Conservation (phyloP, 2,888 invertebrate species). For the Erynnis tages region DNA sequence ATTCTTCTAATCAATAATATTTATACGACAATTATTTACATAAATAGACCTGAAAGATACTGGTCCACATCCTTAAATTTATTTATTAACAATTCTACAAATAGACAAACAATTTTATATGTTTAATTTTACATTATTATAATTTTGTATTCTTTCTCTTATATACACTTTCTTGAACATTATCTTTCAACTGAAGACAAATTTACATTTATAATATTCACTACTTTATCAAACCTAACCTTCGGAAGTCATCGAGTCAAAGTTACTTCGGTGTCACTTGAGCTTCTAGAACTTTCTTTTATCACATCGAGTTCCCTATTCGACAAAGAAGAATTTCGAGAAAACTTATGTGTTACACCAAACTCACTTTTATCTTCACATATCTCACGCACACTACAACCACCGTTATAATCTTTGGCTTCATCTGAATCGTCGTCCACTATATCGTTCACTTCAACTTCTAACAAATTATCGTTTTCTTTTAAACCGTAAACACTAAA, state of each 20-base stretch:
- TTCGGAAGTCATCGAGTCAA: constrained; percentile 78
- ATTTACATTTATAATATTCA: constrained; percentile 69
- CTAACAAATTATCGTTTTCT: constrained; percentile 67
- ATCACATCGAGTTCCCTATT: constrained; percentile 78
- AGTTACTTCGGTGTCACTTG: constrained; percentile 78
- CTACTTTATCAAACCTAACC: constrained; percentile 70
- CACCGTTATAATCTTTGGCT: constrained; percentile 56
- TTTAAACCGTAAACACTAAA: constrained; percentile 60
- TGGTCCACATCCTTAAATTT: constrained; percentile 40
- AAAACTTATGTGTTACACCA: constrained; percentile 66
- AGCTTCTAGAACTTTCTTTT: constrained; percentile 78
- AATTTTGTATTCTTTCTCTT: constrained; percentile 21
- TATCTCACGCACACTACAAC: constrained; percentile 49
- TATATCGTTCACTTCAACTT: constrained; percentile 71
- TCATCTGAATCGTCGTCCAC: constrained; percentile 66
- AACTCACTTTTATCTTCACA: constrained; percentile 73
- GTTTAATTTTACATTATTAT: no score
- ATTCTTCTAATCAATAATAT: background rate
- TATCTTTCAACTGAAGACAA: constrained; percentile 53
- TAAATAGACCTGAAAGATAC: constrained; percentile 39
- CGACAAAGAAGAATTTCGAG: constrained; percentile 71
- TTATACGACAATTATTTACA: constrained; percentile 31
- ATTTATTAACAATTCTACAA: constrained; percentile 19
- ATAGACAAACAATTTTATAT: constrained; percentile 13
- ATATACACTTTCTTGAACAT: constrained; percentile 41